These are phyloP conservation scores for Drosophila aff. DNA, from an alignment of 1,140 invertebrate species.

Conservation along the genomic window DNA sequence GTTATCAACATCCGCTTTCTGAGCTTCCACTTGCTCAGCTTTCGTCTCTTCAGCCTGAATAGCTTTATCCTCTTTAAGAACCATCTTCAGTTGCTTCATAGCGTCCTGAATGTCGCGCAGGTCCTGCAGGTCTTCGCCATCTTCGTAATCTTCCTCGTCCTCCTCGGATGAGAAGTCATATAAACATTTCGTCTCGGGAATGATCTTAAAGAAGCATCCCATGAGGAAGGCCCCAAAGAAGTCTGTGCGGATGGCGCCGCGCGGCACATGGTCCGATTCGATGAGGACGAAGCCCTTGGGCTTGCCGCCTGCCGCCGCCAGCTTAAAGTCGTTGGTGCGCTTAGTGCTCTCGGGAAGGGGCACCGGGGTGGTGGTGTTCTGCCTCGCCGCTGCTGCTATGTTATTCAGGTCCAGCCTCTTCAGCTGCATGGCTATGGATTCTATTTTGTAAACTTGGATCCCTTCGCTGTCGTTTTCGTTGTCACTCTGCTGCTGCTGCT, in stretches of 20 bases:
- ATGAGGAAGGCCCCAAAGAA: background rate
- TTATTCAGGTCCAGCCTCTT: background rate
- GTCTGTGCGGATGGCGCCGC: background rate
- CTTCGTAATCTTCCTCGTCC: background rate
- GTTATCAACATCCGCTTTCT: background rate
- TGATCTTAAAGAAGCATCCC: constrained; percentile 13
- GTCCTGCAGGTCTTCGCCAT: background rate
- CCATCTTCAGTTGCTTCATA: background rate
- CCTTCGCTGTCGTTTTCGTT: background rate
- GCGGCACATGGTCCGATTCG: constrained; percentile 2
- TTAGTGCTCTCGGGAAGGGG: background rate
- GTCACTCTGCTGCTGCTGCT: background rate
- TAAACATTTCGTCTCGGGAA: background rate
- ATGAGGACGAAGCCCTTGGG: constrained; percentile 8
- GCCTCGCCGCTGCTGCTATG: background rate
- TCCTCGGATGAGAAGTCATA: background rate
- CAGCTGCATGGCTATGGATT: background rate
- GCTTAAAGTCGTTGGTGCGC: background rate
- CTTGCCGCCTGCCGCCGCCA: background rate
- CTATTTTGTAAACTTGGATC: background rate
- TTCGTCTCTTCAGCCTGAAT: background rate
- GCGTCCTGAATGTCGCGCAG: no score
- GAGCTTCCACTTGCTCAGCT: background rate
- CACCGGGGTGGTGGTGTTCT: no score
- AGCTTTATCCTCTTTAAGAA: background rate